Evolutionary conservation across 2,797 vertebrate species (phyloP).

Genomic region (Triplophysa yarkandensis): DNA sequence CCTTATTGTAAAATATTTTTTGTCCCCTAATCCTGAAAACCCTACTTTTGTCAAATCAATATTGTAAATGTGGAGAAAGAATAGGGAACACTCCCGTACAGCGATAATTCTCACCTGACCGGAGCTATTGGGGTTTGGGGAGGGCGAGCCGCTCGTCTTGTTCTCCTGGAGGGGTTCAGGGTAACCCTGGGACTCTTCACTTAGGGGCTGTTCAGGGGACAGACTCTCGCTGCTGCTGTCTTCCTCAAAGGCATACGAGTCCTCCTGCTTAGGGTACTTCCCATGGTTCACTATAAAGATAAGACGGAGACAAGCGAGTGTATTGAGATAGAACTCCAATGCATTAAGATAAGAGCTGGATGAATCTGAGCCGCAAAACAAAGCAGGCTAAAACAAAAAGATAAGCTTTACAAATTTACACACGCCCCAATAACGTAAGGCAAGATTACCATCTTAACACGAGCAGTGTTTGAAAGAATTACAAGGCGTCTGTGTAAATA

Average conservation of each 20-base stretch:
- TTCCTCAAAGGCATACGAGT: conserved; percentile 93
- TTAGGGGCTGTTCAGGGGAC: conserved; percentile 87
- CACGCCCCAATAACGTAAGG: conserved; percentile 12
- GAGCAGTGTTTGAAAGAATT: conserved; percentile 30
- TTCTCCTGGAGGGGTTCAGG: conserved; percentile 73
- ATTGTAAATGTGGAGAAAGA: neutral
- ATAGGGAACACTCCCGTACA: neutral
- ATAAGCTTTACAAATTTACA: neutral
- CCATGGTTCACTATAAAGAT: conserved; percentile 80
- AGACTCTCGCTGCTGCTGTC: conserved; percentile 94
- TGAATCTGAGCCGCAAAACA: conserved; percentile 25
- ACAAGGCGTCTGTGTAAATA: conserved; percentile 42
- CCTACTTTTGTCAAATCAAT: neutral
- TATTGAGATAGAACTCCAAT: conserved; percentile 29
- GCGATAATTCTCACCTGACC: conserved; percentile 75
- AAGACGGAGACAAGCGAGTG: conserved; percentile 31
- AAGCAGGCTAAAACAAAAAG: conserved; percentile 20
- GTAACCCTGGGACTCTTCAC: conserved; percentile 84
- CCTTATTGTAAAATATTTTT: neutral
- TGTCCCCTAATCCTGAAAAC: neutral
- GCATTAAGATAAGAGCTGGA: conserved; percentile 22
- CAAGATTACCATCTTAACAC: conserved; percentile 38
- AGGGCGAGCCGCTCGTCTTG: conserved; percentile 71
- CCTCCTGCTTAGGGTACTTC: conserved; percentile 84
- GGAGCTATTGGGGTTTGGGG: conserved; percentile 67